phyloP scores from a whole-genome alignment of 2,888 invertebrate genomes.

The Thymelicus sylvestris region DNA sequence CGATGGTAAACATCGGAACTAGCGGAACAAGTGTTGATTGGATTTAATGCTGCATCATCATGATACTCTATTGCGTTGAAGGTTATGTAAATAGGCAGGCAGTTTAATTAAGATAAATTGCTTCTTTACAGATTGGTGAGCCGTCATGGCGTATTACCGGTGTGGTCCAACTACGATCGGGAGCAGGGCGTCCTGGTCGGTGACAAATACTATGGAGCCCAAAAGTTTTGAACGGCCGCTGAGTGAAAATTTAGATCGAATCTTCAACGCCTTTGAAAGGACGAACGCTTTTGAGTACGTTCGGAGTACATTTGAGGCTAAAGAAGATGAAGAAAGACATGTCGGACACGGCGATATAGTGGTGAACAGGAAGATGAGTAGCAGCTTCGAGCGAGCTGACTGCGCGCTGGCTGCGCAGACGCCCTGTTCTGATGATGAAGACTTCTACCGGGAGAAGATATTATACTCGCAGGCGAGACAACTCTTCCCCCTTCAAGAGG shows the following conservation, averaged over 20 bases:
- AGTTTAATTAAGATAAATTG: slow-evolving; percentile 18
- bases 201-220: slow-evolving; percentile 63
- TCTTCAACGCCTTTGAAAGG: slow-evolving; percentile 80
- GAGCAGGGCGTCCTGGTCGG: slow-evolving; percentile 83
- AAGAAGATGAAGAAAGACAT: slow-evolving; percentile 61
- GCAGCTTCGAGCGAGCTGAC: slow-evolving; percentile 78
- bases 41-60: slow-evolving; percentile 21
- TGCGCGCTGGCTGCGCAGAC: slow-evolving; percentile 81
- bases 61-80: slow-evolving; percentile 10
- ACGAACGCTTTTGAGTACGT: slow-evolving; percentile 81
- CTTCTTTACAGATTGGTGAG: slow-evolving; percentile 55
- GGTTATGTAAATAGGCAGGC: slow-evolving; percentile 30
- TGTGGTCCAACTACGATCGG: slow-evolving; percentile 78
- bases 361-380: slow-evolving; percentile 76
- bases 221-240: slow-evolving; percentile 73
- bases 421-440: slow-evolving; percentile 85
- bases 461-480: slow-evolving; percentile 91
- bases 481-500: slow-evolving; percentile 93
- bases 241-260: slow-evolving; percentile 79
- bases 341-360: slow-evolving; percentile 73
- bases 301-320: slow-evolving; percentile 58
- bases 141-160: slow-evolving; percentile 75
- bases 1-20: slow-evolving; percentile 24
- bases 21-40: slow-evolving; percentile 31
- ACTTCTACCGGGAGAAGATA: slow-evolving; percentile 89